phyloP scores from a whole-genome alignment of 2,113 vertebrate genomes.

The Cairina moschata region DNA sequence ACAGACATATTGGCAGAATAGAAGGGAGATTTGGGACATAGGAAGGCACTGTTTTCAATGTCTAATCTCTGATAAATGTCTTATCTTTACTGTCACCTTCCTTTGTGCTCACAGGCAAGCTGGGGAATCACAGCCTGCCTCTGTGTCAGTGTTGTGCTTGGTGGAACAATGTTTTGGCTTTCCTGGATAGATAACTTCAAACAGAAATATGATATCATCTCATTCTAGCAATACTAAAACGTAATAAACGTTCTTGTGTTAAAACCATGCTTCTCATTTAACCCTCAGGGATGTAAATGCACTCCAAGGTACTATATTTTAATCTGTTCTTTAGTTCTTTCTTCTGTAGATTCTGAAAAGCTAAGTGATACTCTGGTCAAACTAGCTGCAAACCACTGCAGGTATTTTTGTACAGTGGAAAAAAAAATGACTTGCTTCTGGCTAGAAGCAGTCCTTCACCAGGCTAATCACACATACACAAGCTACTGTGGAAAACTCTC shows the following conservation, averaged over 20 bases:
- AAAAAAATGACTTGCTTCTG: background rate
- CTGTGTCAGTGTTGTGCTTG: background rate
- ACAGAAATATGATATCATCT: background rate
- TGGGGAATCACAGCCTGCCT: background rate
- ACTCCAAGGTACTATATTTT: background rate
- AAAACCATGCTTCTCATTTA: background rate
- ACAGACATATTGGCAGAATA: background rate
- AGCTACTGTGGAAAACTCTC: background rate
- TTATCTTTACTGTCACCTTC: background rate
- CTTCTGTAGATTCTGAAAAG: background rate
- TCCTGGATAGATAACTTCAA: background rate
- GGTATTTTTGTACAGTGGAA: background rate
- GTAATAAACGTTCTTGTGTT: background rate
- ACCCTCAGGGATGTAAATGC: background rate
- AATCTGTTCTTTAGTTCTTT: background rate
- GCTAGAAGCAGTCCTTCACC: background rate
- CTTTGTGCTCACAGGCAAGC: background rate
- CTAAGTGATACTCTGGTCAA: background rate
- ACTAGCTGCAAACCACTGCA: background rate
- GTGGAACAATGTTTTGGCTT: background rate
- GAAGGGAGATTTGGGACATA: background rate
- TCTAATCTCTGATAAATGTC: background rate
- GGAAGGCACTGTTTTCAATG: background rate
- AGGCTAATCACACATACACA: background rate
- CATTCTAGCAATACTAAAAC: background rate